Conservation (phyloP, 2,113 vertebrate genomes). For the Prolemur simus region DNA sequence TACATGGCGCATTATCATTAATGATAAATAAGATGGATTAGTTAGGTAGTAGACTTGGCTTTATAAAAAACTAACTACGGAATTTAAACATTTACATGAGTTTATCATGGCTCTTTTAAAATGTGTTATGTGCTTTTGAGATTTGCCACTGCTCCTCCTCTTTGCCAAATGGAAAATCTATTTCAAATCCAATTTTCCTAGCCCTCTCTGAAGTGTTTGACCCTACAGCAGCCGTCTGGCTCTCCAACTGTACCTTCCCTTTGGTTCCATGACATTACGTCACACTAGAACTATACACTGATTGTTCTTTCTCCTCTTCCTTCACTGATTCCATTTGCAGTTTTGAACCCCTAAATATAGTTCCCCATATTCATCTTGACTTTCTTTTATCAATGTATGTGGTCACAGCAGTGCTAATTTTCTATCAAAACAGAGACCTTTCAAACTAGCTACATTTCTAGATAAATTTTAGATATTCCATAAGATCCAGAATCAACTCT, state of each 20-base stretch:
- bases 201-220: background rate
- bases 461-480: background rate
- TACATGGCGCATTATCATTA: background rate
- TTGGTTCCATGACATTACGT: background rate
- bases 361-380: background rate
- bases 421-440: background rate
- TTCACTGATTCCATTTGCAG: background rate
- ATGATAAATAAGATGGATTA: conserved; percentile 1
- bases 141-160: background rate
- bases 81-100: background rate
- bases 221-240: background rate
- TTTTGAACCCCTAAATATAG: background rate
- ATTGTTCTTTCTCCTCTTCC: background rate
- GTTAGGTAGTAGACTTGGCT: background rate
- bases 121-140: background rate
- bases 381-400: background rate
- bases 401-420: background rate
- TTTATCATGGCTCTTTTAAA: background rate
- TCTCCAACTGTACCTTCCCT: background rate
- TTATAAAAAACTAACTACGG: background rate
- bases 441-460: background rate
- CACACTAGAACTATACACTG: background rate
- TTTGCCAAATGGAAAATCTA: background rate
- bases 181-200: background rate
- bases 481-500: background rate